Conservation (phyloP, 2,888 invertebrate species). For the Andrena dorsata region DNA sequence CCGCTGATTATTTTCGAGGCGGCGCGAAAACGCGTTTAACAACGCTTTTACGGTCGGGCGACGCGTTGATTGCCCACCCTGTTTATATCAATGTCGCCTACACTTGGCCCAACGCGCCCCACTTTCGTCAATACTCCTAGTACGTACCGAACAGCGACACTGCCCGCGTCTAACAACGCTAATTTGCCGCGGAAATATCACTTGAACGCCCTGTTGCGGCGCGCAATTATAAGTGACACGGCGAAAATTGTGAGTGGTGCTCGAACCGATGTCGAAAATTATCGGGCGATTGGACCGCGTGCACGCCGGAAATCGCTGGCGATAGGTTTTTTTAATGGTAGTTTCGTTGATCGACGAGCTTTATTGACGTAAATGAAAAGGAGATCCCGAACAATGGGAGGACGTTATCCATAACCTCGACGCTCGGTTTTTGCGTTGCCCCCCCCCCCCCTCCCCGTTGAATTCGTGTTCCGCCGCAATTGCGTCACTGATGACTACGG, state of each 20-base stretch:
- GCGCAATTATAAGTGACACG: conserved; percentile 37
- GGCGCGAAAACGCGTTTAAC: conserved; percentile 31
- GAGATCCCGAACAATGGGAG: neutral
- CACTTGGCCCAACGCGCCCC: conserved; percentile 19
- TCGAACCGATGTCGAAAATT: conserved; percentile 7
- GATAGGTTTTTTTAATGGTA: conserved; percentile 6
- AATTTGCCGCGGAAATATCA: conserved; percentile 41
- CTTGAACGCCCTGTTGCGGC: conserved; percentile 14
- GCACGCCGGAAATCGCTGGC: neutral
- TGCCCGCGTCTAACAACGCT: conserved; percentile 18
- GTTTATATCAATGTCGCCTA: conserved; percentile 46
- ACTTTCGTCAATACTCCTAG: conserved; percentile 11
- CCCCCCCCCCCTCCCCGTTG: neutral
- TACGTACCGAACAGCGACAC: conserved; percentile 4
- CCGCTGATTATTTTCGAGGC: conserved; percentile 41
- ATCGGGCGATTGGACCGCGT: neutral
- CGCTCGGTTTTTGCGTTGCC: neutral
- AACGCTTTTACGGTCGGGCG: conserved; percentile 41
- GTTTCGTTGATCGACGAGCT: conserved; percentile 13
- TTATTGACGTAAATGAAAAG: conserved; percentile 25
- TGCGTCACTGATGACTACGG: conserved; percentile 14
- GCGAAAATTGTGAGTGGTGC: conserved; percentile 37
- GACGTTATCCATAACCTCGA: neutral
- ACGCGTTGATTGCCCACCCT: conserved; percentile 40
- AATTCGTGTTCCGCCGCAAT: conserved; percentile 12